Evolutionary conservation across 2,888 invertebrate species (phyloP), one percentile per base, ranked within the genome.

Genomic region (Zelleria hepariella): DNA sequence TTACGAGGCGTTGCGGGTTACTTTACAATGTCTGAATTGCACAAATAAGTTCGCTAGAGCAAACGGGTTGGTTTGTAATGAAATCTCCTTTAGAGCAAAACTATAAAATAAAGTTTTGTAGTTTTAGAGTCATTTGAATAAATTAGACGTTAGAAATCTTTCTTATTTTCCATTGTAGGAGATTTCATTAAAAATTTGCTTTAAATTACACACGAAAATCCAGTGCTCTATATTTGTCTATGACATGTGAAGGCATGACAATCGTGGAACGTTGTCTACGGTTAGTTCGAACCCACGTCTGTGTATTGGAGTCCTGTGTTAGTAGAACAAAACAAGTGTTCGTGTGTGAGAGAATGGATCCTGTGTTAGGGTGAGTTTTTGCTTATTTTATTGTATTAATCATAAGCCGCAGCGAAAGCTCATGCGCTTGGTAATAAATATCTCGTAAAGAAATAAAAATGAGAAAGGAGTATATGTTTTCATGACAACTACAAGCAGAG

Each of bases 181-280:
- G n/a, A 51, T 51, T 51, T 51, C 23, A 51, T 51, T 51, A 20
- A 51, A 21, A 51, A 6, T 4, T n/a, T n/a, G n/a, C 23, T 7
- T 6, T 20, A 21, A n/a, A 2, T 6, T n/a, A 24, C 53, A 24
- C 23, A 53, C 25, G 4, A 7, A 21, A 49, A 49, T 67, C 66
- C 65, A 65, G 74, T 77, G 74, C 72, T 72, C 72, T 68, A 73
- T 72, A 71, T 75, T 80, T 82, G 82, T 83, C 83, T 83, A 82
- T 82, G 84, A 74, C 67, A 73, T 61, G 79, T 81, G 82, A 83
- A 84, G 82, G 83, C 85, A 80, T 77, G 77, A 81, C 78, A 76
- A 70, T 74, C 71, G 67, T 24, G 56, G 53, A 52, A 20, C 57
- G n/a, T 71, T 73, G 73, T 71, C 72, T 74, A 71, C 71, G 71